Evolutionary conservation across 2,797 vertebrate genomes (phyloP), one percentile per base, ranked within the genome.

Genomic region (Enteromius afrohamiltoni): DNA sequence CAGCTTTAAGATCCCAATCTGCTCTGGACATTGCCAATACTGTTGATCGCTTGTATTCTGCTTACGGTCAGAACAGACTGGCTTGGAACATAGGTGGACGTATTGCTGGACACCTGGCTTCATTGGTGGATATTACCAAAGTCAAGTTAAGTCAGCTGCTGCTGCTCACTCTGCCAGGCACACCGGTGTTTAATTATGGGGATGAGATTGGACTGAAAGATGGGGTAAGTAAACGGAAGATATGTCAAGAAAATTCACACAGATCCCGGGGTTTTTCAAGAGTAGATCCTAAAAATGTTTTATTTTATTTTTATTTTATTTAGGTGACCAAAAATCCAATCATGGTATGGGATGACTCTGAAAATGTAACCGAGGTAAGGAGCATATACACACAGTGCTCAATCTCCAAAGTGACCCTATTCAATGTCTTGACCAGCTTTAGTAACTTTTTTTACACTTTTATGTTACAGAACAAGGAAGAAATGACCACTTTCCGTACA

Each of bases 121-220:
- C 92, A 1, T 64, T 94, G 4, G 86, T 93, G 40, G 88, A 90
- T 0, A 16, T 87, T 0, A 80, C 82, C 0, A 80, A 93, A 62
- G 90, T 95, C 10, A 91, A 85, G 6, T 88, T 96, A 2, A 85
- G 94, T 84, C 95, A 95, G 70, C 77, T 97, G 86, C 89, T 98
- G 83, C 88, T 98, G 29, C 91, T 97, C 74, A 97, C 96, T 0
- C 90, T 98, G 34, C 96, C 95, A 0, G 97, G 97, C 17, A 96
- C 96, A 0, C 95, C 97, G 0, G 83, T 97, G 45, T 93, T 96
- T 77, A 95, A 91, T 89, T 96, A 96, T 1, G 97, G 96, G 1
- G 96, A 97, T 42, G 96, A 97, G 91, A 95, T 97, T 2, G 95
- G 95, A 23, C 90, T 97, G 83, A 80, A 75, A 88, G 92, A 91